These are phyloP conservation scores for Alaudala cheleensis DNA, from an alignment of 2,113 vertebrate species.

Conservation along the genomic window DNA sequence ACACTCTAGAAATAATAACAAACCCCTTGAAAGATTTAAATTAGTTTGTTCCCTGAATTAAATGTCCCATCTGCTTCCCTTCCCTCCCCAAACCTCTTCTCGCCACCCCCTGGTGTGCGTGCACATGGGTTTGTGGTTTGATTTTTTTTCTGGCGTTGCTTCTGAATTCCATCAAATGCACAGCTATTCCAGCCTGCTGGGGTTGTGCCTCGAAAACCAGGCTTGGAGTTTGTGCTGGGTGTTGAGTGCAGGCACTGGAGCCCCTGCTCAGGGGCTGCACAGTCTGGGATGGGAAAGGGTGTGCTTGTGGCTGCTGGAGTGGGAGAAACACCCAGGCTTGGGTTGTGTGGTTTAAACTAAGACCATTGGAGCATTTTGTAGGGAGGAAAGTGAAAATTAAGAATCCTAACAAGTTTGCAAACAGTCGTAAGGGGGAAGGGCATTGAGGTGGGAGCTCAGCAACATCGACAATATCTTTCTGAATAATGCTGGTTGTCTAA, in stretches of 20 bases:
- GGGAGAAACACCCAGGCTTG: background rate
- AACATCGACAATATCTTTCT: background rate
- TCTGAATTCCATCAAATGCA: background rate
- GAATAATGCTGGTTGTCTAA: background rate
- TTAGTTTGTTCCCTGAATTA: constrained; percentile 64
- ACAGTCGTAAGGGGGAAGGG: background rate
- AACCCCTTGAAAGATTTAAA: constrained; percentile 57
- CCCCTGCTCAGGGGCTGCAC: background rate
- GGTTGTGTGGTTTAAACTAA: background rate
- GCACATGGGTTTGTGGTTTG: constrained; percentile 1
- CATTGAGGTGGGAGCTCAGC: background rate
- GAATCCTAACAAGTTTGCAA: background rate
- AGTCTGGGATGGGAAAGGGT: background rate
- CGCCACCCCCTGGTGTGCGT: background rate
- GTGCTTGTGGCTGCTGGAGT: background rate
- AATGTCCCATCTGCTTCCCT: constrained; percentile 64
- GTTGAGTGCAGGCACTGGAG: rapidly evolving
- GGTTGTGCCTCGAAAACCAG: background rate
- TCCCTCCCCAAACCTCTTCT: constrained; percentile 37
- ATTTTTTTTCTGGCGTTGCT: background rate
- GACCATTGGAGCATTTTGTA: background rate
- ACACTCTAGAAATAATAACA: constrained; percentile 55
- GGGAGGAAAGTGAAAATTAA: background rate
- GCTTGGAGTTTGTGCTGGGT: background rate
- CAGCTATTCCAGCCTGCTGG: background rate